Base-by-base conservation (phyloP, 2,797 vertebrate genomes). In the Sandelia bainsii region DNA sequence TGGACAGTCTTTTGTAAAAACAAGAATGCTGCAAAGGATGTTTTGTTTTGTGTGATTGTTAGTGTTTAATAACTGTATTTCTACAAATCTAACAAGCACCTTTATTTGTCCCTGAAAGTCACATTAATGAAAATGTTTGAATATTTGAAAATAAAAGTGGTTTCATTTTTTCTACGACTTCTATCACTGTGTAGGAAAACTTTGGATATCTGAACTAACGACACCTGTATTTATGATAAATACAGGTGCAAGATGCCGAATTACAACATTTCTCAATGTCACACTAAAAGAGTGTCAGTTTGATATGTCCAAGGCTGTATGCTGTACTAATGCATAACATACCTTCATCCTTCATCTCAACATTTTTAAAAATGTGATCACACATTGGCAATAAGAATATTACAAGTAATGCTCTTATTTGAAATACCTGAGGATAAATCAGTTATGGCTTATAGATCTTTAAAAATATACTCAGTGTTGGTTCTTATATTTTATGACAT, bases 71-170 rank as follows among this genome's bases (percentile, higher is more conserved):
- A 68, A 34, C 63, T 84, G 60, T 72, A 75, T 79, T 86, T 74
- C 52, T 69, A 37, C 83, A 78, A 81, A 82, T 44, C 40, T 73
- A 88, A 84, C 69, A 80, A 88, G 87, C 91, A 91, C 89, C 84
- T 89, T 88, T 48, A 69, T 85, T 80, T 85, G 65, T 84, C 72
- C 82, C 77, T 85, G 79, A 89, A 72, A 77, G 72, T 80, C 62
- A 54, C 56, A 61, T 51, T 45, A 29, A 87, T 81, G 81, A 84
- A 89, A 90, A 74, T 71, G n/a, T 91, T 91, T 87, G 32, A 80
- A 87, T 34, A 34, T 34, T 34, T 34, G 48, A 83, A 87, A 82
- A 77, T 29, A 0, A 57, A 45, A 14, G 22, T 27, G 6, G 42
- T 61, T 62, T 44, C 11, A 5, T 10, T 60, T 72, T 48, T 72